phyloP scores from a whole-genome alignment of 2,888 invertebrate genomes.

The Orthonychiurus folsomi region DNA sequence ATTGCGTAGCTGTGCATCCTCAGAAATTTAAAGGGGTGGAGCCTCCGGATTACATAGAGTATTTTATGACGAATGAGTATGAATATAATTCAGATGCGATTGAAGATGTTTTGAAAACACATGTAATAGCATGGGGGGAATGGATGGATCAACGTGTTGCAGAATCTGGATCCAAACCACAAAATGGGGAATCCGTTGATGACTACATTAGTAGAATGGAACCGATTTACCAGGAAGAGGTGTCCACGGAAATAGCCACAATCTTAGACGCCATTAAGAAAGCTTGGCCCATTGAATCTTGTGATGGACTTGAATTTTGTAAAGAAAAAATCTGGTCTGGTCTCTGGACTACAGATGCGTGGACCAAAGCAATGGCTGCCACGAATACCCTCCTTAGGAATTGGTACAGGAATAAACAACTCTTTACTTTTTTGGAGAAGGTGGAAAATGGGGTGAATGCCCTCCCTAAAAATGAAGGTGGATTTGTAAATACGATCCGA shows the following conservation, averaged over 20 bases:
- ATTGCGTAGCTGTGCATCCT: slow-evolving; percentile 15
- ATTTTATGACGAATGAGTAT: slow-evolving; percentile 14
- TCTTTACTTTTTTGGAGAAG: slow-evolving; percentile 6
- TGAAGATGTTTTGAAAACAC: background rate
- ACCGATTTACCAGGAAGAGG: slow-evolving; percentile 13
- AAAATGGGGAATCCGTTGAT: slow-evolving; percentile 2
- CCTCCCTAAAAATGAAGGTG: background rate
- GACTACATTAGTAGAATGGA: slow-evolving; percentile 10
- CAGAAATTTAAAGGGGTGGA: slow-evolving; percentile 9
- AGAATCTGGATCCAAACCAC: background rate
- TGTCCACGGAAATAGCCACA: background rate
- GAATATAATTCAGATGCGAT: slow-evolving; percentile 9
- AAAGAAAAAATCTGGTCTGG: background rate
- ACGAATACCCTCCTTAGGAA: slow-evolving; percentile 12
- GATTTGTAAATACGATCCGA: background rate
- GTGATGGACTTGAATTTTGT: background rate
- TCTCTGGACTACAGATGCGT: slow-evolving; percentile 5
- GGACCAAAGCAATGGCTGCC: background rate
- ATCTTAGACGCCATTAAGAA: slow-evolving; percentile 6
- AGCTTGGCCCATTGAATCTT: slow-evolving; percentile 11
- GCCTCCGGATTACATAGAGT: slow-evolving; percentile 15
- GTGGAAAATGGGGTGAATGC: background rate
- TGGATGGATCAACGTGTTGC: slow-evolving; percentile 9
- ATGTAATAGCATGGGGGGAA: slow-evolving; percentile 9
- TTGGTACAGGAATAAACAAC: slow-evolving; percentile 16